phyloP scores from a whole-genome alignment of 2,888 invertebrate species.

The Lasius platythorax region DNA sequence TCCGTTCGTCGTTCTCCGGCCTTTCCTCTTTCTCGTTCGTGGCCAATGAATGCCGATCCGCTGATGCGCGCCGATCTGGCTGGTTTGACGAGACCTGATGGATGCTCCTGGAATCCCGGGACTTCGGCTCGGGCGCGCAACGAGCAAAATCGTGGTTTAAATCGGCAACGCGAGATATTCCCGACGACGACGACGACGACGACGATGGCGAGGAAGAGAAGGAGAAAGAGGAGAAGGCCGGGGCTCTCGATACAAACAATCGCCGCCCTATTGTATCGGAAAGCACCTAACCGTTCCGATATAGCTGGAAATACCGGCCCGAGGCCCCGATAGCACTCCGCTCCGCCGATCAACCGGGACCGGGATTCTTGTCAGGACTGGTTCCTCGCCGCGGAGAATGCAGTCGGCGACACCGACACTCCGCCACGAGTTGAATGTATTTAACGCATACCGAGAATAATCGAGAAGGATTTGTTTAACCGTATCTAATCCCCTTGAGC shows the following conservation, averaged over 20 bases:
- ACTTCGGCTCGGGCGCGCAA: slow-evolving; percentile 80
- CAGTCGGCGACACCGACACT: slow-evolving; percentile 34
- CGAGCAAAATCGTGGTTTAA: slow-evolving; percentile 84
- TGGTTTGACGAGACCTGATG: slow-evolving; percentile 86
- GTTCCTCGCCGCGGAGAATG: slow-evolving; percentile 65
- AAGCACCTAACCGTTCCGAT: slow-evolving; percentile 68
- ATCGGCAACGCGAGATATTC: slow-evolving; percentile 80
- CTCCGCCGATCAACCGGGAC: slow-evolving; percentile 62
- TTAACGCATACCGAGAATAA: slow-evolving; percentile 56
- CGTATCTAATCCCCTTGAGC: slow-evolving; percentile 40
- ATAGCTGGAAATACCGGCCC: slow-evolving; percentile 71
- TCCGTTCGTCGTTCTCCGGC: slow-evolving; percentile 23
- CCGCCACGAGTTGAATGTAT: slow-evolving; percentile 35
- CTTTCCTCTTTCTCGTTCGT: slow-evolving; percentile 65
- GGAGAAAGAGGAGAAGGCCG: slow-evolving; percentile 48
- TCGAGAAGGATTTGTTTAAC: slow-evolving; percentile 47
- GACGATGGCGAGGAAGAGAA: slow-evolving; percentile 16
- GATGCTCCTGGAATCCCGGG: slow-evolving; percentile 84
- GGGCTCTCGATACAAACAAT: slow-evolving; percentile 77
- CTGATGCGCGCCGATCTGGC: slow-evolving; percentile 83
- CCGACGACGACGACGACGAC: slow-evolving; percentile 43
- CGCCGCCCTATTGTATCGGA: slow-evolving; percentile 80
- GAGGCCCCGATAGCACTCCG: slow-evolving; percentile 62
- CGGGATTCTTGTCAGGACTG: slow-evolving; percentile 73
- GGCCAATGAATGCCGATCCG: slow-evolving; percentile 84